A percentile compares a stretch with the other conserved stretches of the same genome.
phyloP scores from a whole-genome alignment of 2,797 vertebrate species.

The Balearica regulorum region DNA sequence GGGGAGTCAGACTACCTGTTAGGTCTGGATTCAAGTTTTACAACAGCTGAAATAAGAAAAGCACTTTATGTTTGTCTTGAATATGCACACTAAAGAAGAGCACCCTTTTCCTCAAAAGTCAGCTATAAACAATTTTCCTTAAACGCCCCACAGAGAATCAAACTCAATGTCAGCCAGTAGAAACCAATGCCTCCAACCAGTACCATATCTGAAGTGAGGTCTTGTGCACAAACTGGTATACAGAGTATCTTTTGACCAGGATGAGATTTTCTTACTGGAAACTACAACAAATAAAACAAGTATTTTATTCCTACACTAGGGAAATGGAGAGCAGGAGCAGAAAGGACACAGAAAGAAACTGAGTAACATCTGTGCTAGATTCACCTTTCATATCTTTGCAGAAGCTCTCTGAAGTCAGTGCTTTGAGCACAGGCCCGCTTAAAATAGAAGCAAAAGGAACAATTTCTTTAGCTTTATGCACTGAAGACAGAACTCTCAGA shows the following conservation, averaged over 20 bases:
- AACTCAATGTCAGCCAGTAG: background rate
- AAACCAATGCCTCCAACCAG: background rate
- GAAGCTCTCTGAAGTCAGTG: background rate
- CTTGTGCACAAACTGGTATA: background rate
- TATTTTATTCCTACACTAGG: background rate
- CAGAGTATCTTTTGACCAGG: background rate
- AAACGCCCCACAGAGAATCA: background rate
- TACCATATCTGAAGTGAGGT: background rate
- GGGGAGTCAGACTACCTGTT: background rate
- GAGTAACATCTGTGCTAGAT: background rate
- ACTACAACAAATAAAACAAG: background rate
- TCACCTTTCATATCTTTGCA: background rate
- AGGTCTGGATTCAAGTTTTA: background rate
- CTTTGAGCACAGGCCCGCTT: background rate
- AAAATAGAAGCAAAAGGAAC: background rate
- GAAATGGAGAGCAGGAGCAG: background rate
- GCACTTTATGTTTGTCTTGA: background rate
- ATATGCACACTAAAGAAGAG: accelerated
- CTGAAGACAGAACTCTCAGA: background rate
- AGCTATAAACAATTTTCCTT: background rate
- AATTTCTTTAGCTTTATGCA: background rate
- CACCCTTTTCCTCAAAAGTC: background rate
- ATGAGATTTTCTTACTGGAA: background rate
- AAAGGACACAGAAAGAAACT: background rate
- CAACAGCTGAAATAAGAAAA: background rate